These are phyloP conservation scores for Muntiacus muntjak DNA, from an alignment of 2,113 vertebrate species.

Conservation along the genomic window DNA sequence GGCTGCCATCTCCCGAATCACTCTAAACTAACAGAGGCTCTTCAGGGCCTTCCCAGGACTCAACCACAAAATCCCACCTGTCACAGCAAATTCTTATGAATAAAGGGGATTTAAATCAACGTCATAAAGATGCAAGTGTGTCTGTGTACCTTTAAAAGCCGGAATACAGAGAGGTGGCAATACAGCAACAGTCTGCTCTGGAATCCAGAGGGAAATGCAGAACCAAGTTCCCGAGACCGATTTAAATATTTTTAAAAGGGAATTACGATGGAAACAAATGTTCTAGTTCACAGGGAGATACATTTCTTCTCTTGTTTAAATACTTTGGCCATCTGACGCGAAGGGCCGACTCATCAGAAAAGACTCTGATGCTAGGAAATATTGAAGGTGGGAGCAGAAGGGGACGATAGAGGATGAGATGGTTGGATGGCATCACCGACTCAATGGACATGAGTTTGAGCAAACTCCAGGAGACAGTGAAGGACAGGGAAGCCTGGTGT, in stretches of 20 bases:
- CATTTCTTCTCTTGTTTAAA: slow-evolving; percentile 59
- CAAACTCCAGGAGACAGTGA: rapidly evolving
- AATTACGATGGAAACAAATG: slow-evolving; percentile 52
- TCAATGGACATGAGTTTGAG: neutral
- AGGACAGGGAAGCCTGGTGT: neutral
- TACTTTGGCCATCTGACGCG: neutral
- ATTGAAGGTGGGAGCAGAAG: neutral
- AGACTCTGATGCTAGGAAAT: neutral
- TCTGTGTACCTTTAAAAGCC: slow-evolving; percentile 20
- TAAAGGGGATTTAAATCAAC: slow-evolving; percentile 56
- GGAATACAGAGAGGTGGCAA: neutral
- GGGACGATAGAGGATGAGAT: neutral
- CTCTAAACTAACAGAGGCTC: slow-evolving; percentile 16
- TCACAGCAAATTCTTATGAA: slow-evolving; percentile 54
- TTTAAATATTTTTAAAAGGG: slow-evolving; percentile 50
- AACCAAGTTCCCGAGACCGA: slow-evolving; percentile 7
- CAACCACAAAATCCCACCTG: slow-evolving; percentile 51
- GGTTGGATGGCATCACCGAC: neutral
- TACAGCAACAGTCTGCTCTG: neutral
- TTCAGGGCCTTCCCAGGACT: slow-evolving; percentile 30
- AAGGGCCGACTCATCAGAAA: neutral
- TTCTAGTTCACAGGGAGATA: slow-evolving; percentile 40
- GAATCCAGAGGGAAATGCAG: slow-evolving; percentile 10
- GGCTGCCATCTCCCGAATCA: slow-evolving; percentile 29
- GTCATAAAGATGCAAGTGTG: slow-evolving; percentile 1